These are phyloP conservation scores for Hydra vulgaris DNA, from an alignment of 30 jellyfish, hydroid and myxozoan genomes.

Conservation along the genomic window DNA sequence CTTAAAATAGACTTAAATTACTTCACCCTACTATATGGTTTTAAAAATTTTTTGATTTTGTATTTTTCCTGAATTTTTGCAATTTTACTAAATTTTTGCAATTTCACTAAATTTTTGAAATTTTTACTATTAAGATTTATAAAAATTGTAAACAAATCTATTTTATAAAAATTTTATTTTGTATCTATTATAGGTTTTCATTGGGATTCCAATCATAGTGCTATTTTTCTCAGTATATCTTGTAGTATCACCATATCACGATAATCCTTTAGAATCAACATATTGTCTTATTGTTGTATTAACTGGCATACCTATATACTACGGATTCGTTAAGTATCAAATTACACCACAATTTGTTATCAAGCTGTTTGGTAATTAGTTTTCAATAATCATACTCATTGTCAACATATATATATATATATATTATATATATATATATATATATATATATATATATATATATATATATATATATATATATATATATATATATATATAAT, in stretches of 20 bases:
- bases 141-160: neutral
- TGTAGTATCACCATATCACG: constrained; percentile 29
- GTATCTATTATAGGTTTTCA: constrained; percentile 15
- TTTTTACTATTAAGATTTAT: neutral
- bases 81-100: too few relatives aligned
- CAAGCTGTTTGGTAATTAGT: constrained; percentile 5
- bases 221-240: constrained; percentile 23
- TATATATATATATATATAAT: too few relatives aligned
- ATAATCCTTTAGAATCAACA: constrained; percentile 24
- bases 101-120: too few relatives aligned
- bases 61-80: too few relatives aligned
- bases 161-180: neutral
- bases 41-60: too few relatives aligned
- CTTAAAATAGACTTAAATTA: too few relatives aligned
- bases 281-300: constrained; percentile 14
- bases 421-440: too few relatives aligned
- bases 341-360: neutral
- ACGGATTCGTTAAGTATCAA: constrained; percentile 16
- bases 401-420: too few relatives aligned
- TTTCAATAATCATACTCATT: too few relatives aligned
- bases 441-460: too few relatives aligned
- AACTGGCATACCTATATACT: constrained; percentile 26
- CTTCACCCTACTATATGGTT: too few relatives aligned
- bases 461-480: too few relatives aligned
- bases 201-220: constrained; percentile 17